Base-by-base conservation (phyloP, 2,888 invertebrate genomes). In the Epistrophella euchroma region DNA sequence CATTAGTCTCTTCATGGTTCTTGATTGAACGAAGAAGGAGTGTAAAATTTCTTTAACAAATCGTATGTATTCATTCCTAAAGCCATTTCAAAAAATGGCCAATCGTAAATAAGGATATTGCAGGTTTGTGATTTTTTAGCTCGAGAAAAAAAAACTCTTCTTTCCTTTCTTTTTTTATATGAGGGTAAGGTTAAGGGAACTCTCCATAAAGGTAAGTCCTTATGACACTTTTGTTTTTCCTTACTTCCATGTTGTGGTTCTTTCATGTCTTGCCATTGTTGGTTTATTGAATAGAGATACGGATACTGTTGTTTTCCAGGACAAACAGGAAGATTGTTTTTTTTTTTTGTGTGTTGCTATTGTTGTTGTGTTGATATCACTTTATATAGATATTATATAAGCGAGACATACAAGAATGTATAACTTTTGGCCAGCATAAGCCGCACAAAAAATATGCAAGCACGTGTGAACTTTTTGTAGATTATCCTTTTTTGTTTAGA, bases 401-500 rank as follows among this genome's bases (percentile, higher is more conserved):
- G 19, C 19, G 1, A 47, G 7, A 66, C 25, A 60, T n/a, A 17
- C 37, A 66, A 47, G 47, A 47, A 66, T 66, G 47, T 35, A 47
- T 15, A 32, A 17, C 17, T 73, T 68, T 58, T 74, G 60, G 50
- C 52, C 22, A 68, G 11, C 25, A 47, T 66, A 68, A 68, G 68
- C 50, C 50, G 28, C 28, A 56, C 58, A 66, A 28, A 45, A 66
- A 56, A 58, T 56, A 50, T 25, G 22, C 56, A 50, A 80, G 68
- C 60, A 80, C 80, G 74, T 80, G 74, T 74, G 80, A 74, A 74
- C 60, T 74, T 80, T 74, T 74, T 50, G 40, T 7, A 68, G 79
- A 80, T 80, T 80, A 80, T 80, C 60, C 79, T 60, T 68, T 79
- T 58, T 60, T 40, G 35, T 35, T 19, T 32, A 1, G 32, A 58